phyloP scores from a whole-genome alignment of 2,113 vertebrate species.

The Phainopepla nitens region DNA sequence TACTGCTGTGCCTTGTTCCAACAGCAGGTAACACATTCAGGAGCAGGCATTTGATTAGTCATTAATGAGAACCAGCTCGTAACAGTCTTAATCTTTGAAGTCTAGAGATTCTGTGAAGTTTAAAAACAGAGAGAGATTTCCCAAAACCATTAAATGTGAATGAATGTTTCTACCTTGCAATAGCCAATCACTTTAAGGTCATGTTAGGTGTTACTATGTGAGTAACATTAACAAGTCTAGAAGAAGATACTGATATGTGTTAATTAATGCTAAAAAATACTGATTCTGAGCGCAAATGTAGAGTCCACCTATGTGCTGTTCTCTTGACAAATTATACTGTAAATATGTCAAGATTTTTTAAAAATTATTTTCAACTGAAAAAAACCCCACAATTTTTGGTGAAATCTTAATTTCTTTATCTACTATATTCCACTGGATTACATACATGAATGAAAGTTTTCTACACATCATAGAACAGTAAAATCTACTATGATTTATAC shows the following conservation, averaged over 20 bases:
- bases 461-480: not conserved
- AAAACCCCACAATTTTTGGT: rapidly evolving
- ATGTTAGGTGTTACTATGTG: not conserved
- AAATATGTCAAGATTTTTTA: not conserved
- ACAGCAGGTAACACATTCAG: not conserved
- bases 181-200: not conserved
- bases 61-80: not conserved
- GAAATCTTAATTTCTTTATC: not conserved
- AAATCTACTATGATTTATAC: not conserved
- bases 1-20: not conserved
- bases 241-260: not conserved
- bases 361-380: not conserved
- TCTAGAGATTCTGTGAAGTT: not conserved
- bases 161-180: not conserved
- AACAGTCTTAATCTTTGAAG: not conserved
- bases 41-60: not conserved
- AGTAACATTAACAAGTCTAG: not conserved
- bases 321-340: not conserved
- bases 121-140: not conserved
- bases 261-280: not conserved
- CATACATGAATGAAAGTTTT: not conserved
- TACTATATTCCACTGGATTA: not conserved
- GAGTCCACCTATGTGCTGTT: not conserved
- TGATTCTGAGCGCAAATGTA: not conserved
- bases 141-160: not conserved